Conservation (phyloP, 2,113 vertebrate species). For the Callocephalon fimbriatum region DNA sequence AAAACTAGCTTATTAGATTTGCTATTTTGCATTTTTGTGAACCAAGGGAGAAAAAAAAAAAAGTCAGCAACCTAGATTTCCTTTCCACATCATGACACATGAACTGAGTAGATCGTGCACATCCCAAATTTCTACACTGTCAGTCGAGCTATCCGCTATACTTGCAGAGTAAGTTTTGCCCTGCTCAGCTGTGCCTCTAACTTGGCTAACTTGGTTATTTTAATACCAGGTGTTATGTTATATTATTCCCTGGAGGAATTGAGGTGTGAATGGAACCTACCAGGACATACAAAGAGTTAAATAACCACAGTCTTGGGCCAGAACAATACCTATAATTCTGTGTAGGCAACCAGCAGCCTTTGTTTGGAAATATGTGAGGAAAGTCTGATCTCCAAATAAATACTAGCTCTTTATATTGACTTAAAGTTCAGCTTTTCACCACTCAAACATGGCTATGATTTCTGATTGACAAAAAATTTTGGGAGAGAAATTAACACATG, state of each 20-base stretch:
- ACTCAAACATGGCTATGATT: not conserved
- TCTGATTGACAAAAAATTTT: not conserved
- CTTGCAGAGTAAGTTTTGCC: not conserved
- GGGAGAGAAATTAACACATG: not conserved
- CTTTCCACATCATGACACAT: constrained; percentile 40
- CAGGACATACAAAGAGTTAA: not conserved
- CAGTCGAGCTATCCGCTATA: not conserved
- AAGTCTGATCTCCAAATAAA: not conserved
- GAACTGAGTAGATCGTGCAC: constrained; percentile 42
- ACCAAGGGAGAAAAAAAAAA: constrained; percentile 8
- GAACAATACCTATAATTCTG: not conserved
- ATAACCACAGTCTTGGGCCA: rapidly evolving
- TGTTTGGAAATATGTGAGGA: not conserved
- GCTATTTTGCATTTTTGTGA: constrained; percentile 75
- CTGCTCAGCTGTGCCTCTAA: constrained; percentile 46
- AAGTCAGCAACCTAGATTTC: constrained; percentile 37
- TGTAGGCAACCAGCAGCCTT: not conserved
- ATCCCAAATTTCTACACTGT: not conserved
- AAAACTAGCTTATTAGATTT: constrained; percentile 68
- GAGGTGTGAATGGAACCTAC: not conserved
- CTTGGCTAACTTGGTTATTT: not conserved
- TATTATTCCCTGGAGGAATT: not conserved
- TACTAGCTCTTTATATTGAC: not conserved
- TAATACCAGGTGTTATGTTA: not conserved
- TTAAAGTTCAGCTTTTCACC: not conserved